Evolutionary conservation across 2,113 vertebrate genomes (phyloP).

Genomic region (Xiphias gladius): DNA sequence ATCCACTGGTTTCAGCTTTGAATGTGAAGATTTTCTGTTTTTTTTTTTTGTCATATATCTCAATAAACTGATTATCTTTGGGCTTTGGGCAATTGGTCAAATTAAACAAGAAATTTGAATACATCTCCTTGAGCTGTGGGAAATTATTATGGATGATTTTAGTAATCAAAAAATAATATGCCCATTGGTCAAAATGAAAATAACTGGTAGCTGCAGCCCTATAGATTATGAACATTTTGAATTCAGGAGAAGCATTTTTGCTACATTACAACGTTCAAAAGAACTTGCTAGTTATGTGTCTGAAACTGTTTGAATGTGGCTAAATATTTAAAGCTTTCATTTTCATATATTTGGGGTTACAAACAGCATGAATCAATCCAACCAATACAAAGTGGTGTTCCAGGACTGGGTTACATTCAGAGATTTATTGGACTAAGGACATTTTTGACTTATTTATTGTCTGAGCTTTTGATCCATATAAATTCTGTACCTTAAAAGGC

Average conservation of each 20-base stretch:
- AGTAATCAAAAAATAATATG: no score
- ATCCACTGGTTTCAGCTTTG: no score
- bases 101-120: neutral
- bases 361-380: neutral
- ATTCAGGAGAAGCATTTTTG: neutral
- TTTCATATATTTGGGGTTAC: neutral
- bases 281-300: neutral
- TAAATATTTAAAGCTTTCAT: neutral
- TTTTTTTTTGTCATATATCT: no score
- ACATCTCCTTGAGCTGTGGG: neutral
- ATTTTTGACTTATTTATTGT: slow-evolving; percentile 31
- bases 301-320: neutral
- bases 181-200: neutral
- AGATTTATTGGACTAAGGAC: slow-evolving; percentile 18
- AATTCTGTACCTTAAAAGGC: slow-evolving; percentile 19
- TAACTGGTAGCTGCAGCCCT: neutral
- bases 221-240: neutral
- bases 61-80: no score
- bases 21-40: no score
- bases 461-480: slow-evolving; percentile 51
- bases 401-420: neutral
- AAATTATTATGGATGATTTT: neutral
- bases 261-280: neutral
- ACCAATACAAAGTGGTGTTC: neutral
- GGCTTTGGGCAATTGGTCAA: no score